A percentile compares a stretch with the other conserved stretches of the same genome.
Conservation (phyloP, 2,797 vertebrate genomes). For the Craterocephalus amniculus region DNA sequence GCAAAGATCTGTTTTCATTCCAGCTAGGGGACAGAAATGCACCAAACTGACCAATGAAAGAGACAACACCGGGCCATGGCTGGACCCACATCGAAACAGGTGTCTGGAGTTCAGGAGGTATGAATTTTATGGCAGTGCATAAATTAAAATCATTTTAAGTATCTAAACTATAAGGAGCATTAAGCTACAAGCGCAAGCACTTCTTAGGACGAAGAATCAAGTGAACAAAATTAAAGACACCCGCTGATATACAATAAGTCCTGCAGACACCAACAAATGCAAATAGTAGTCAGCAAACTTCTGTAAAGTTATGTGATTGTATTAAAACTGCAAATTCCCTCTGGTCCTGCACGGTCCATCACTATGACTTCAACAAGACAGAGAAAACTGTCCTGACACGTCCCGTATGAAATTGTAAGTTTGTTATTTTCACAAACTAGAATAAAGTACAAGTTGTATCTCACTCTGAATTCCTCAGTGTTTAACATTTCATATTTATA, state of each 20-base stretch:
- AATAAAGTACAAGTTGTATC: neutral
- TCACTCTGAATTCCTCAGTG: neutral
- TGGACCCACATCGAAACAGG: neutral
- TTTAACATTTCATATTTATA: neutral
- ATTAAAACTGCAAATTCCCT: neutral
- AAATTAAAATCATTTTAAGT: too few species aligned
- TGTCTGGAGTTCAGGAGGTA: neutral
- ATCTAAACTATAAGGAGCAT: neutral
- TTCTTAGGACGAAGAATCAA: too few species aligned
- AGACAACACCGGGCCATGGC: neutral
- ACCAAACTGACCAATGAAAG: neutral
- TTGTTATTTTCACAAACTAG: neutral
- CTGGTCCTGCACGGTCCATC: neutral
- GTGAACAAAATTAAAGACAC: too few species aligned
- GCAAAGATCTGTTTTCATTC: neutral
- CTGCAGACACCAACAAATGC: too few species aligned
- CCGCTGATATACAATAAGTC: too few species aligned
- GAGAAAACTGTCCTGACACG: too few species aligned
- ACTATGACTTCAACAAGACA: neutral
- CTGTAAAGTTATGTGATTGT: neutral
- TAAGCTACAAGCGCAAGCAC: neutral
- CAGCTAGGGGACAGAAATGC: neutral
- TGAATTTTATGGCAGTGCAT: neutral
- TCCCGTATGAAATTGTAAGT: too few species aligned
- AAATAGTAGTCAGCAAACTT: too few species aligned